Conservation (phyloP, 2,888 invertebrate species). For the Ophioninae sp. region DNA sequence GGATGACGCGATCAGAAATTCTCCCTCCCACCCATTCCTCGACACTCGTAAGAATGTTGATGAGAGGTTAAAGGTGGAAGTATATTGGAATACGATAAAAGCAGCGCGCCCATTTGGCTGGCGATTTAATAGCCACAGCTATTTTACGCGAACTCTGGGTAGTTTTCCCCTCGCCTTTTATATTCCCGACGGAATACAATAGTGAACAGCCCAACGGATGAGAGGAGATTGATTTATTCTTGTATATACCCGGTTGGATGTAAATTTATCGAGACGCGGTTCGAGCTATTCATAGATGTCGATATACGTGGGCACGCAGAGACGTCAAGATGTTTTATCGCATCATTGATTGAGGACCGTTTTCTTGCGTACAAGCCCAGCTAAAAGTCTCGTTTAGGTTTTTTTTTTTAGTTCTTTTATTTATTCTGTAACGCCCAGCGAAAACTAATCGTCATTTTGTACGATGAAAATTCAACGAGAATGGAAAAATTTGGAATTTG, state of each 20-base stretch:
- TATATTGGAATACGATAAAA: background rate
- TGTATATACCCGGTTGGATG: conserved; percentile 20
- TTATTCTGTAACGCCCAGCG: too few species aligned
- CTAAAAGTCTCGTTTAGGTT: background rate
- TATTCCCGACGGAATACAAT: background rate
- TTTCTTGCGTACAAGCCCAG: background rate
- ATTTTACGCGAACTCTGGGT: background rate
- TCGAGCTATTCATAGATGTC: conserved; percentile 39
- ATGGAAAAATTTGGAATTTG: too few species aligned
- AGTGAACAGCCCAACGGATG: background rate
- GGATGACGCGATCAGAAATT: background rate
- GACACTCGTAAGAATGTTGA: background rate
- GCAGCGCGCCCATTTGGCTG: background rate
- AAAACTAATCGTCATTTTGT: too few species aligned
- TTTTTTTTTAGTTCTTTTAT: too few species aligned
- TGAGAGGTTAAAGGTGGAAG: background rate
- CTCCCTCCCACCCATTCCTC: background rate
- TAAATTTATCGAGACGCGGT: conserved; percentile 34
- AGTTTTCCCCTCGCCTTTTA: background rate
- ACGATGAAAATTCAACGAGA: too few species aligned
- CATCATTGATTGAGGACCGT: conserved; percentile 26
- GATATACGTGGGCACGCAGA: conserved; percentile 37
- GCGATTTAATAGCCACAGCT: background rate
- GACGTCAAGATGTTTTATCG: conserved; percentile 12
- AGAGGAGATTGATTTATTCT: conserved; percentile 41